These are phyloP conservation scores for Melanotaenia trifasciata DNA, from an alignment of 2,797 vertebrate genomes.

Conservation along the genomic window DNA sequence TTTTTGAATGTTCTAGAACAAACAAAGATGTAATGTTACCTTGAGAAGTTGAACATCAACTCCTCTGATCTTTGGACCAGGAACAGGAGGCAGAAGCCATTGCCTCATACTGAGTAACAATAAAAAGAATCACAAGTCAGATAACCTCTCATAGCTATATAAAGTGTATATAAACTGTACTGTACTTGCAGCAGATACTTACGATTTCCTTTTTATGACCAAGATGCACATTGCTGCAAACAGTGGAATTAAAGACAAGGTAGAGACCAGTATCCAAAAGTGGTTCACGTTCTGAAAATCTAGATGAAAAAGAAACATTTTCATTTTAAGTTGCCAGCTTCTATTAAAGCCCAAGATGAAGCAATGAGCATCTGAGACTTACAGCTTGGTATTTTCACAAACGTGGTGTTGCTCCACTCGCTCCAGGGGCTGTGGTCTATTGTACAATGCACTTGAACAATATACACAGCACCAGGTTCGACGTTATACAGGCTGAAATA, in stretches of 20 bases:
- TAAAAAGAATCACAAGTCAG: slow-evolving; percentile 15
- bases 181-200: slow-evolving; percentile 28
- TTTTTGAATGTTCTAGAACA: slow-evolving; percentile 1
- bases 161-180: not conserved
- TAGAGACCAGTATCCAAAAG: slow-evolving; percentile 82
- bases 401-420: slow-evolving; percentile 83
- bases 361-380: slow-evolving; percentile 58
- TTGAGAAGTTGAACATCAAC: slow-evolving; percentile 88
- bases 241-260: slow-evolving; percentile 79
- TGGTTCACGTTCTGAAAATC: slow-evolving; percentile 78
- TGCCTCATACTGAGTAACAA: slow-evolving; percentile 82
- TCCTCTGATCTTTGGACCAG: slow-evolving; percentile 93
- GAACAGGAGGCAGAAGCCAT: slow-evolving; percentile 90
- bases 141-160: not conserved
- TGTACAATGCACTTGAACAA: slow-evolving; percentile 86
- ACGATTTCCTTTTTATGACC: slow-evolving; percentile 85
- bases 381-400: slow-evolving; percentile 80
- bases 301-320: slow-evolving; percentile 53
- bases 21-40: slow-evolving; percentile 74
- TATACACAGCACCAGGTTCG: slow-evolving; percentile 80
- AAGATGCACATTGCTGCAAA: slow-evolving; percentile 81
- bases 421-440: slow-evolving; percentile 89
- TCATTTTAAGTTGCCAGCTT: not conserved
- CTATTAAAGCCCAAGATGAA: not conserved
- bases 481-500: slow-evolving; percentile 83